These are phyloP conservation scores for Agrotis puta DNA, from an alignment of 2,888 invertebrate species.

Conservation along the genomic window DNA sequence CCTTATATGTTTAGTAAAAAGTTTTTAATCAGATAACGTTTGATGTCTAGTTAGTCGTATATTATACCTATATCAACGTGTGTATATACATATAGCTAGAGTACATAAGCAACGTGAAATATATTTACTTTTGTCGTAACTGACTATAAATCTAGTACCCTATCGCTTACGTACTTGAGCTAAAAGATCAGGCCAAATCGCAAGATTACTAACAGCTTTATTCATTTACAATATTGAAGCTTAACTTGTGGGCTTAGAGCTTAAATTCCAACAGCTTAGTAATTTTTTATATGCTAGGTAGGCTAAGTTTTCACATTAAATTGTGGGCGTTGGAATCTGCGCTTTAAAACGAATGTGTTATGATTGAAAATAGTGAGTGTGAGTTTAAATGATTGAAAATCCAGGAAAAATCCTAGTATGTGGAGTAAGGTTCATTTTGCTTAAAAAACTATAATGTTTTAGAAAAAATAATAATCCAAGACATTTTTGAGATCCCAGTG, in stretches of 20 bases:
- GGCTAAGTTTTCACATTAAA: conserved; percentile 14
- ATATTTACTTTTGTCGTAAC: background rate
- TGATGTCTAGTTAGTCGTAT: conserved; percentile 35
- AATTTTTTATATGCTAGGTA: conserved; percentile 21
- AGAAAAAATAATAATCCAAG: too few species aligned
- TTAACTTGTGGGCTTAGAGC: background rate
- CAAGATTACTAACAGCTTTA: background rate
- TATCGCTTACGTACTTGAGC: conserved; percentile 25
- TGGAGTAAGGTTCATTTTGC: too few species aligned
- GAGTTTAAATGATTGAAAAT: too few species aligned
- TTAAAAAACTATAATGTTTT: too few species aligned
- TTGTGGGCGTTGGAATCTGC: background rate
- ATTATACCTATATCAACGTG: background rate
- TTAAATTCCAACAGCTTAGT: background rate
- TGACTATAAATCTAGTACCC: background rate
- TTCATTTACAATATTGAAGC: conserved; percentile 2
- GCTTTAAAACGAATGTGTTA: background rate
- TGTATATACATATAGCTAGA: background rate
- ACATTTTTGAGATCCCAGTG: too few species aligned
- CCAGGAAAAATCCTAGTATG: too few species aligned
- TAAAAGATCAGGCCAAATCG: background rate
- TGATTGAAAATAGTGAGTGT: too few species aligned
- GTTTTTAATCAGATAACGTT: conserved; percentile 16
- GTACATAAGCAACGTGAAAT: conserved; percentile 2
- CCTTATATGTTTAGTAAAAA: conserved; percentile 5